Base-by-base conservation (phyloP, 2,113 vertebrate species). In the Heterocephalus glaber region DNA sequence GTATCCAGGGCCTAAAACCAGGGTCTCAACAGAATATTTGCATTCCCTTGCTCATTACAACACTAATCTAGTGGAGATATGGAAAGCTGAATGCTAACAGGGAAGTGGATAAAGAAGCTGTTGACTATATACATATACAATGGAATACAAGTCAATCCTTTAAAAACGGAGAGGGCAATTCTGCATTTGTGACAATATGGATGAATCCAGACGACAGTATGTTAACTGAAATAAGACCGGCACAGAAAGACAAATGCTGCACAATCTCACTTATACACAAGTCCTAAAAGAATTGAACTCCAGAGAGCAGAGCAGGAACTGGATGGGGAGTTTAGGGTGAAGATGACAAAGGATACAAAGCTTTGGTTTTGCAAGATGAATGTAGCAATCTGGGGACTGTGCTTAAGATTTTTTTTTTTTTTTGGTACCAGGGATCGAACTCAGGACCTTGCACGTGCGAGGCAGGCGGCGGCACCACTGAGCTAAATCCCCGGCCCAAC, bases 291-390 rank as follows among this genome's bases (percentile, higher is more conserved):
- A n/a, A 49, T 14, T 60, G 9, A 44, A 66, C n/a, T 30, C 38
- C 47, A 88, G 10, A 56, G 28, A 72, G 49, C 24, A 87, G 35
- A 66, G 35, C 1, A 0, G 74, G 28, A 28, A 28, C 26, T 35
- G 14, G 22, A 2, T 2, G 7, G 5, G 3, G 3, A 1, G 6
- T 20, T 44, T 7, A n/a, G 49, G 9, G 19, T 19, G 13, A 74
- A 2, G 58, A 0, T 22, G 14, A 38, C 24, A 65, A 54, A 38
- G 7, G n/a, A 4, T 41, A n/a, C 28, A 54, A 72, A 81, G 63
- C 16, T 47, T 12, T 65, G 30, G 47, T 56, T 70, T 6, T 10
- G 3, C 11, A 65, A 72, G 56, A 47, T 19, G 12, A 26, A 3
- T 19, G 5, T 6, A n/a, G 54, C 44, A 54, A 12, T 28, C 14